Base-by-base conservation (phyloP, 1,140 invertebrate genomes). In the Psix sp. region DNA sequence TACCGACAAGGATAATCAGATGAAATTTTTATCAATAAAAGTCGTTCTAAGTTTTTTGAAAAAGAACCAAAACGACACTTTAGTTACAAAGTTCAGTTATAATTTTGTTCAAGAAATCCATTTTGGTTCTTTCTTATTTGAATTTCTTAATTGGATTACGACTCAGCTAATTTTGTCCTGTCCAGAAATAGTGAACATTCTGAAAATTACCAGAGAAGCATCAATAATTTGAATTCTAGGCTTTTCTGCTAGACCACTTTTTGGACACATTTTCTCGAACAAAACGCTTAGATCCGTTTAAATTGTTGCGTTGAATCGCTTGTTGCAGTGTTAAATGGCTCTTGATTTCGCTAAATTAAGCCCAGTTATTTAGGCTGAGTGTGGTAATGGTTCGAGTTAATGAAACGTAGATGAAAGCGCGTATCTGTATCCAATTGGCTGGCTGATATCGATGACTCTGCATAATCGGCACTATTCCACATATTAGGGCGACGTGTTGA, bases 381-480 rank as follows among this genome's bases (percentile, higher is more conserved):
- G 48, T 59, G 39, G 40, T 60, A 48, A 48, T 66, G 18, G 18
- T 60, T 54, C 42, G 42, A 26, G 38, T 67, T 56, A 40, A 51
- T 76, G 60, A 57, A 52, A 63, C 54, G 45, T 54, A 67, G 59
- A 71, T 35, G 16, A 62, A 35, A 45, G 35, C 65, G 46, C 24
- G 16, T 65, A 68, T 45, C 48, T 68, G 36, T 48, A 73, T 67
- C 74, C 31, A 59, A 78, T 81, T 82, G 82, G 84, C 83, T 86
- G 82, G 82, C 82, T 85, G 77, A 65, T 82, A 79, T 84, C 77
- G 60, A 79, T 80, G 82, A 81, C 81, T 84, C 82, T 84, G 81
- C 82, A 82, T 70, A 65, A 40, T 54, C 24, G 21, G 20, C 49
- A 29, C 33, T 67, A 74, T 49, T 57, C 56, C 56, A 62, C 56